Evolutionary conservation across 2,888 invertebrate species (phyloP), one percentile per base, ranked within the genome.

Genomic region (Oxyscelio sp.): DNA sequence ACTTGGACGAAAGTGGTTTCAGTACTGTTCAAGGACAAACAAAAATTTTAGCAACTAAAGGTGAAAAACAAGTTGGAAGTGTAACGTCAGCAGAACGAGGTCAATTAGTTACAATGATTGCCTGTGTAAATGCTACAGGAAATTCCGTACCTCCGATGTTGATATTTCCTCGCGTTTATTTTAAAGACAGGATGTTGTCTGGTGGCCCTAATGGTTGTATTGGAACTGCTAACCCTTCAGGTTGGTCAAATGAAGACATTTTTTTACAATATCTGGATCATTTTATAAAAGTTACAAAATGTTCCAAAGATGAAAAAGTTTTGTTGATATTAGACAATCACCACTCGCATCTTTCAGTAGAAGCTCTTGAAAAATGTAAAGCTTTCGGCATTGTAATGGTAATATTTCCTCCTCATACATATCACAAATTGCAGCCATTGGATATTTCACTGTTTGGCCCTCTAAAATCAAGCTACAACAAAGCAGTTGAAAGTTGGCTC

Each of bases 371-470:
- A n/a, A n/a, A n/a, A n/a, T n/a, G n/a, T n/a, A n/a, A n/a, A n/a
- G n/a, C n/a, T n/a, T n/a, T n/a, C n/a, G n/a, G n/a, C n/a, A n/a
- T n/a, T n/a, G n/a, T n/a, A n/a, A n/a, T n/a, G n/a, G n/a, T n/a
- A n/a, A n/a, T n/a, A n/a, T n/a, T n/a, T n/a, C 91, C 91, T 3
- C 91, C 91, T 5, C 92, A 93, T 63, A 89, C 90, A 68, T 86
- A 88, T 3, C 92, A 93, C 74, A 91, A 90, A 70, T 66, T 92
- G 48, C 92, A 93, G 82, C 92, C 92, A n/a, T 82, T 91, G 4
- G 90, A 92, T 74, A 70, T 90, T 38, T 81, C 84, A 31, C 90
- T 91, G 4, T 92, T 84, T 82, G 90, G 90, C 6, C 90, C 91
- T 24, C 87, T 92, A 13, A 92, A 92, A 87, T 89, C 85, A 56